phyloP scores from a whole-genome alignment of 2,888 invertebrate genomes.

The Drosophila conformis region DNA sequence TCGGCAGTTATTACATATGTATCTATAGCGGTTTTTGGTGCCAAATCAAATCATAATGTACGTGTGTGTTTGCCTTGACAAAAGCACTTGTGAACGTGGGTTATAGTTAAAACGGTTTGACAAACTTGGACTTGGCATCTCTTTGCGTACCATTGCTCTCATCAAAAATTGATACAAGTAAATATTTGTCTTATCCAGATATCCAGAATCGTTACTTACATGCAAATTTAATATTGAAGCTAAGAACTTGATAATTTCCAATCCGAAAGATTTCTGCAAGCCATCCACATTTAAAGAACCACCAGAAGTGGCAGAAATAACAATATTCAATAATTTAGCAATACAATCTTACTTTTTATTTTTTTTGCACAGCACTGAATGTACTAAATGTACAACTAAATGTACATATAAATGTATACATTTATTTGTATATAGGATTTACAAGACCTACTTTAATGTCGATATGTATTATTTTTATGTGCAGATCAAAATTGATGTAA shows the following conservation, averaged over 20 bases:
- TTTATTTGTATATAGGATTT: not conserved
- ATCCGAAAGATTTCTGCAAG: slow-evolving; percentile 7
- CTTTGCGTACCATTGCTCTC: not conserved
- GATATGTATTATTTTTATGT: not conserved
- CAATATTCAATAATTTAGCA: slow-evolving; percentile 26
- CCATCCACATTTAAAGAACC: slow-evolving; percentile 3
- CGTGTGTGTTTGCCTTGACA: slow-evolving; percentile 5
- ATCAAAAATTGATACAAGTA: not conserved
- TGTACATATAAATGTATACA: not conserved
- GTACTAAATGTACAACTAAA: not conserved
- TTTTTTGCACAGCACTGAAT: slow-evolving; percentile 22
- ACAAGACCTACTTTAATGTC: slow-evolving; percentile 22
- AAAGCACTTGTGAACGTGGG: not conserved
- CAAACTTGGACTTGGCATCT: not conserved
- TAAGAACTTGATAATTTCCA: slow-evolving; percentile 42
- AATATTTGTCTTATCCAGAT: not conserved
- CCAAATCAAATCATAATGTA: slow-evolving; percentile 22
- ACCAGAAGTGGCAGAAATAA: slow-evolving; percentile 4
- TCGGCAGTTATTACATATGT: slow-evolving; percentile 26
- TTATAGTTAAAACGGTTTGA: not conserved
- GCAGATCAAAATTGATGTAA: not conserved
- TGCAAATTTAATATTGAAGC: slow-evolving; percentile 12
- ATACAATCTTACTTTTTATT: slow-evolving; percentile 5
- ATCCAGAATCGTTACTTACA: slow-evolving; percentile 19
- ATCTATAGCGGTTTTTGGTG: slow-evolving; percentile 12